phyloP scores from a whole-genome alignment of 2,797 vertebrate species.

The Pseudochaenichthys georgianus region DNA sequence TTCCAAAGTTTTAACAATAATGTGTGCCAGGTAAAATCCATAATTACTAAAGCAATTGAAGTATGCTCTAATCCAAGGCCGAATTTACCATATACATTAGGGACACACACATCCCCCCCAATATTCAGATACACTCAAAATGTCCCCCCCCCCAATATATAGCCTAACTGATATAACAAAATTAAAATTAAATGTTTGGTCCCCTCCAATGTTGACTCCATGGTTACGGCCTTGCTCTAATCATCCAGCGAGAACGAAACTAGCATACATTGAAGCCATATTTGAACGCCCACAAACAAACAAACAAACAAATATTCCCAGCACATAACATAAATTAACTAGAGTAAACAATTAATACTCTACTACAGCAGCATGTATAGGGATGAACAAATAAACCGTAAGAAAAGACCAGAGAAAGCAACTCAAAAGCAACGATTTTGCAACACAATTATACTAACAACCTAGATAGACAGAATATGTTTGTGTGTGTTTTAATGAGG shows the following conservation, averaged over 20 bases:
- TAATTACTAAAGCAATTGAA: constrained; percentile 23
- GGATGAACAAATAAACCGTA: neutral
- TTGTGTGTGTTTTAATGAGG: neutral
- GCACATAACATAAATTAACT: constrained; percentile 10
- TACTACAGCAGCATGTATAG: neutral
- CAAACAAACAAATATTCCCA: neutral
- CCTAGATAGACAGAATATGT: neutral
- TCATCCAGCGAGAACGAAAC: constrained; percentile 25
- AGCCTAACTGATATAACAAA: too few relatives aligned
- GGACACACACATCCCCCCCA: too few relatives aligned
- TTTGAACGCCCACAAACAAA: neutral
- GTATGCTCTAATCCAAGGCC: constrained; percentile 17
- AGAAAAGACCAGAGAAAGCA: neutral
- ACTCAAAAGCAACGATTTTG: neutral
- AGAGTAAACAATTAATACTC: neutral
- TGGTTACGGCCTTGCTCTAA: constrained; percentile 6
- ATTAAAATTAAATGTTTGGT: too few relatives aligned
- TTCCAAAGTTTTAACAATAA: constrained; percentile 32
- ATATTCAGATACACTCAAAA: too few relatives aligned
- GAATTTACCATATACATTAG: too few relatives aligned
- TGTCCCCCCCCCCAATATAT: too few relatives aligned
- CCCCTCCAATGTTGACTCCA: too few relatives aligned
- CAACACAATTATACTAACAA: constrained; percentile 5
- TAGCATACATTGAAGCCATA: constrained; percentile 13
- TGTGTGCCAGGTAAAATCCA: constrained; percentile 8